These are phyloP conservation scores for Leptopilina drosophilae DNA, from an alignment of 2,888 invertebrate genomes.

Conservation along the genomic window DNA sequence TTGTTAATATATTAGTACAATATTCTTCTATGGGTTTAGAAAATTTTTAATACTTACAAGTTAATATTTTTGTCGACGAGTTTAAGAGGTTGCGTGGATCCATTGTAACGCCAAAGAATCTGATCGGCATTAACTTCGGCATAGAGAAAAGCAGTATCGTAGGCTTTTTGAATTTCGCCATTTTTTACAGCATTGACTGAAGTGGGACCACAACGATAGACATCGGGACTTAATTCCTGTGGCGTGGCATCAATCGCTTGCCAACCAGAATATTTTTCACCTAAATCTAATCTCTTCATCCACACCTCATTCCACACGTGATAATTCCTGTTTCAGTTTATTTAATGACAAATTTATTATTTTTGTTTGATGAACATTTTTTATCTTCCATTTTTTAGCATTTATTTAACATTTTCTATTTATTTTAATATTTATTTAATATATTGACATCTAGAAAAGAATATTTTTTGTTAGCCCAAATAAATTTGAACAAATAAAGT, in stretches of 20 bases:
- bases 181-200: constrained; percentile 89
- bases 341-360: neutral
- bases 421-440: no score
- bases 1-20: no score
- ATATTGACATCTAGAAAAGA: no score
- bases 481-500: no score
- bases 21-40: no score
- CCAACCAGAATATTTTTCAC: constrained; percentile 90
- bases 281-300: constrained; percentile 93
- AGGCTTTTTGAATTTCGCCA: constrained; percentile 89
- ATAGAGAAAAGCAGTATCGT: constrained; percentile 91
- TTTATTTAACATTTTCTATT: no score
- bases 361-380: no score
- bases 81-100: constrained; percentile 90
- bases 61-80: constrained; percentile 84
- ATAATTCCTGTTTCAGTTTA: constrained; percentile 84
- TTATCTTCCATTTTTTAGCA: no score
- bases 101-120: constrained; percentile 91
- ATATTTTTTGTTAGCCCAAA: no score
- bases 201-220: constrained; percentile 92
- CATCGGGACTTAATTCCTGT: constrained; percentile 89
- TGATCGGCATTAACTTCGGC: constrained; percentile 97
- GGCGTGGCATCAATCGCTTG: constrained; percentile 96
- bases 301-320: constrained; percentile 98
- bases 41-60: constrained; percentile 75